These are phyloP conservation scores for Colletes latitarsis DNA, from an alignment of 1,140 invertebrate genomes.

Conservation along the genomic window DNA sequence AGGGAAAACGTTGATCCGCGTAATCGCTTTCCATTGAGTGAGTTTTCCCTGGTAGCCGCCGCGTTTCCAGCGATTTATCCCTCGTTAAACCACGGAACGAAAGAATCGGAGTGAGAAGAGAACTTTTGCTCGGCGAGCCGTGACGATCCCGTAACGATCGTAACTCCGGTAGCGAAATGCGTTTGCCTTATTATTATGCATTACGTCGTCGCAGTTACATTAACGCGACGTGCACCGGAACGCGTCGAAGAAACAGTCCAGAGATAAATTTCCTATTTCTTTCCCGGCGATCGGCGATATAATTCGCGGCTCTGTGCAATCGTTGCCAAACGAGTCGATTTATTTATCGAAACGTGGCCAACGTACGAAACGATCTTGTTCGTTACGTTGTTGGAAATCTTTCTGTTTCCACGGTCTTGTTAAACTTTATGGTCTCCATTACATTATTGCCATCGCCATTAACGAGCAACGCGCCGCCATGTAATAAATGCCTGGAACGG, in stretches of 20 bases:
- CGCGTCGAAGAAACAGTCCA: slow-evolving; percentile 17
- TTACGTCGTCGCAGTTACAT: slow-evolving; percentile 50
- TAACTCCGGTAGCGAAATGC: slow-evolving; percentile 50
- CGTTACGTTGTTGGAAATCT: no score
- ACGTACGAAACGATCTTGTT: no score
- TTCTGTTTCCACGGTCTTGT: no score
- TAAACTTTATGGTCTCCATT: no score
- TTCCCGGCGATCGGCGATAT: background rate
- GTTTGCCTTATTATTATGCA: slow-evolving; percentile 49
- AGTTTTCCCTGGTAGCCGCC: slow-evolving; percentile 13
- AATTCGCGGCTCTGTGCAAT: slow-evolving; percentile 10
- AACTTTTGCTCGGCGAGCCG: slow-evolving; percentile 56
- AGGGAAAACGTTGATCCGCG: slow-evolving; percentile 38
- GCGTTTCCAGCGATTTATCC: slow-evolving; percentile 38
- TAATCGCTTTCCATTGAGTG: slow-evolving; percentile 53
- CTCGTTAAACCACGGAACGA: slow-evolving; percentile 17
- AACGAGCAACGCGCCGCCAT: no score
- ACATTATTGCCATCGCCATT: no score
- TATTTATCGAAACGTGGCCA: no score
- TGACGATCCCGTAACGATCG: slow-evolving; percentile 56
- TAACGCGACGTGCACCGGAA: slow-evolving; percentile 41
- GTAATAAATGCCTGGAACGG: no score
- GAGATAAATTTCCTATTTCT: slow-evolving; percentile 5
- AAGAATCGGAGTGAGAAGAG: slow-evolving; percentile 24
- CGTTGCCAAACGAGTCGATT: background rate